Conservation (phyloP, 2,888 invertebrate species). For the Orthonychiurus folsomi region DNA sequence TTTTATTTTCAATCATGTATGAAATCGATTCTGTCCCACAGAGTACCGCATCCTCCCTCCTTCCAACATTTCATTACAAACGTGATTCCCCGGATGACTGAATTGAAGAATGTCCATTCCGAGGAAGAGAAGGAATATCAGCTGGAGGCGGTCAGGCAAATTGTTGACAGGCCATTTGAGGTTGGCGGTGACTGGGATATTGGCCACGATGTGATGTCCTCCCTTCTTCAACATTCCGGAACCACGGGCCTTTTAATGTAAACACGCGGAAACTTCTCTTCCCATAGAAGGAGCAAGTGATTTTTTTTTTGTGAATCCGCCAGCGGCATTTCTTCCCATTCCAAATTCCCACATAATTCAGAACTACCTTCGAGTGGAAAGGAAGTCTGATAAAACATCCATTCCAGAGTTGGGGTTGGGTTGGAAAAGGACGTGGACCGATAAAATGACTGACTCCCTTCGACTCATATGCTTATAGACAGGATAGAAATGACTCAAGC, state of each 20-base stretch:
- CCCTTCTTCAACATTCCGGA: too few relatives aligned
- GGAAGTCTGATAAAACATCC: slow-evolving; percentile 1
- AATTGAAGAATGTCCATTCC: neutral
- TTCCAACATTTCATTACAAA: neutral
- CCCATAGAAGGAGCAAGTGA: too few relatives aligned
- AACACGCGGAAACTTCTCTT: too few relatives aligned
- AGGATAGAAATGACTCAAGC: neutral
- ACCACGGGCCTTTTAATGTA: too few relatives aligned
- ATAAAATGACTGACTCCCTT: slow-evolving; percentile 1
- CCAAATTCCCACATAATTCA: neutral
- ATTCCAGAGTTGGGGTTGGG: neutral
- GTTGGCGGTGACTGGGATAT: too few relatives aligned
- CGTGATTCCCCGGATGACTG: neutral
- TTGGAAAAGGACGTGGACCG: neutral
- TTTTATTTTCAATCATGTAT: too few relatives aligned
- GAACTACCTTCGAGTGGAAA: neutral
- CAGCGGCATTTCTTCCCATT: neutral
- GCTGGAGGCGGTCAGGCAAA: too few relatives aligned
- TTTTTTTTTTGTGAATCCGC: too few relatives aligned
- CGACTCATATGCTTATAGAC: neutral
- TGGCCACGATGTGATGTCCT: too few relatives aligned
- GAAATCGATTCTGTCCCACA: too few relatives aligned
- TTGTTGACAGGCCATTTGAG: too few relatives aligned
- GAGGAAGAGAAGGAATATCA: neutral
- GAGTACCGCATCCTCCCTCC: too few relatives aligned